A percentile compares a stretch with the other conserved stretches of the same genome.
Evolutionary conservation across 2,888 invertebrate species (phyloP).

Genomic region (Allolobophora icterica): DNA sequence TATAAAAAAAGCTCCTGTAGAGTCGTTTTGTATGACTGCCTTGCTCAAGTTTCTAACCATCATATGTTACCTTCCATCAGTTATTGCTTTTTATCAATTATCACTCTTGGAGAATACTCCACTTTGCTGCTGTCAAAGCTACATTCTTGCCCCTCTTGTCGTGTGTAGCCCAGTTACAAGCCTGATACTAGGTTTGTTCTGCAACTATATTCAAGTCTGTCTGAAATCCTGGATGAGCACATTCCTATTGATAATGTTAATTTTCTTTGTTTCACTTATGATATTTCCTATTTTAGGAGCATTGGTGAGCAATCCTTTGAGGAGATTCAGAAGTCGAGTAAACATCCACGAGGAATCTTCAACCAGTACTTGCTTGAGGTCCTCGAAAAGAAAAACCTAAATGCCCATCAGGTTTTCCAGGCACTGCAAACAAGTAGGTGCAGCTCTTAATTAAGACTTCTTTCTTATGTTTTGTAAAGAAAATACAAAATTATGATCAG

Average conservation of each 20-base stretch:
- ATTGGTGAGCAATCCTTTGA: conserved; percentile 37
- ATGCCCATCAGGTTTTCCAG: conserved; percentile 19
- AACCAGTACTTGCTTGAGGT: conserved; percentile 38
- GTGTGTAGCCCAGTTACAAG: too few species aligned
- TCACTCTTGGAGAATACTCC: not conserved
- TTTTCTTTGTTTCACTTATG: not conserved
- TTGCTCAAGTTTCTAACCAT: not conserved
- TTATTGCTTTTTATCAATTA: not conserved
- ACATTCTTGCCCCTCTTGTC: not conserved
- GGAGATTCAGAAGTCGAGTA: conserved; percentile 13
- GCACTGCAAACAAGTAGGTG: conserved; percentile 28
- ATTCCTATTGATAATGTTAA: not conserved
- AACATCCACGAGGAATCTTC: conserved; percentile 38
- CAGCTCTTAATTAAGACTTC: too few species aligned
- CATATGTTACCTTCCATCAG: not conserved
- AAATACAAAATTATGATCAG: too few species aligned
- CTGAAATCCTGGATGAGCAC: conserved; percentile 8
- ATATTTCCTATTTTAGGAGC: conserved; percentile 28
- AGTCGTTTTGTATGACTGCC: not conserved
- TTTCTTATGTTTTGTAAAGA: too few species aligned
- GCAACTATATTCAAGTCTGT: not conserved
- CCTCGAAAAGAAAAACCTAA: conserved; percentile 31
- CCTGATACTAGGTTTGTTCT: too few species aligned
- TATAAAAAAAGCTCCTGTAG: not conserved
- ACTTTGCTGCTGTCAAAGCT: not conserved